phyloP scores from a whole-genome alignment of 2,888 invertebrate genomes.

The Halictus ligatus region DNA sequence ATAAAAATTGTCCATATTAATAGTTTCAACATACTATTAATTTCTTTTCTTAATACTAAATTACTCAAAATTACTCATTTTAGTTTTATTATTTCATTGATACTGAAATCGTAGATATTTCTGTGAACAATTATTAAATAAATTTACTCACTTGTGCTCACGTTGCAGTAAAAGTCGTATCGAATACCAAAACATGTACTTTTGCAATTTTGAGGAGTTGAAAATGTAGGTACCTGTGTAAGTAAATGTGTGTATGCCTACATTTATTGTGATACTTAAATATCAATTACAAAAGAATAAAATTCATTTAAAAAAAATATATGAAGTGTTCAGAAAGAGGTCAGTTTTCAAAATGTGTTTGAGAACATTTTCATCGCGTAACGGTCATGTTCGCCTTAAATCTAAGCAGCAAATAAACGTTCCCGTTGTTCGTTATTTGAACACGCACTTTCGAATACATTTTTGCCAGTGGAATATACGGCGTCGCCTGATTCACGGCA shows the following conservation, averaged over 20 bases:
- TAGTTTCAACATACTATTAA: not conserved
- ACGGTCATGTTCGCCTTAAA: not conserved
- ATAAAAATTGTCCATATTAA: not conserved
- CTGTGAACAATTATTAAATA: not conserved
- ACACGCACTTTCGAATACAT: constrained; percentile 45
- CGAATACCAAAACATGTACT: too few relatives aligned
- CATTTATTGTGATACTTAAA: too few relatives aligned
- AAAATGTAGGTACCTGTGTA: too few relatives aligned
- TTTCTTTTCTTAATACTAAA: too few relatives aligned
- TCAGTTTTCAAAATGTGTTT: not conserved
- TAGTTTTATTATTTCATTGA: not conserved
- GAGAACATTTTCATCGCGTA: not conserved
- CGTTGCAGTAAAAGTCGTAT: too few relatives aligned
- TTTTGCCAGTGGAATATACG: constrained; percentile 33
- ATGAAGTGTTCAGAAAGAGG: not conserved
- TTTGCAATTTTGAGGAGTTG: too few relatives aligned
- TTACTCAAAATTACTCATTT: too few relatives aligned
- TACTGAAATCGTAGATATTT: not conserved
- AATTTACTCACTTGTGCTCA: not conserved
- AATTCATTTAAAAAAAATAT: too few relatives aligned
- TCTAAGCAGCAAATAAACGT: constrained; percentile 31
- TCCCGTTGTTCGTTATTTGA: constrained; percentile 40
- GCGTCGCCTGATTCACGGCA: constrained; percentile 44
- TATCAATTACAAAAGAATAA: too few relatives aligned
- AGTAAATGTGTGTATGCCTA: too few relatives aligned